Base-by-base conservation (phyloP, 2,888 invertebrate species). In the Phasia obesa region DNA sequence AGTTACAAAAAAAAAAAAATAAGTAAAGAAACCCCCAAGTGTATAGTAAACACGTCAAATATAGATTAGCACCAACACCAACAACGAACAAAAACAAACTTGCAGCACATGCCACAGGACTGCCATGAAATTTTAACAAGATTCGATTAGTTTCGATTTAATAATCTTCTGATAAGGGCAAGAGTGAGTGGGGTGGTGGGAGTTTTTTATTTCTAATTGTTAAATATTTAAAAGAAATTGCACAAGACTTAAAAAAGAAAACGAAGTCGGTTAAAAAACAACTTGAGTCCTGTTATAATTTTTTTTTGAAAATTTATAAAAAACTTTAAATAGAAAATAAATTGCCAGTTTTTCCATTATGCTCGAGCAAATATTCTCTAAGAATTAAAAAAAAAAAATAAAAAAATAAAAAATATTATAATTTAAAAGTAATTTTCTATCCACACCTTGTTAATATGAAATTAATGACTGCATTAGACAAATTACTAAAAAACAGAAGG, bases 401-500 rank as follows among this genome's bases (percentile, higher is more conserved):
- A 51, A 57, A 59, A 59, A 25, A 1, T 2, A 38, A 2, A 17
- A 73, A 55, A 75, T 38, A 27, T 55, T 64, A 77, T 70, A 81
- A 82, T 81, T 83, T 73, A 84, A 85, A 86, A 84, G 86, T 87
- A 88, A 88, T 88, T 87, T 90, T 87, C 89, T 87, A 88, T 91
- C 90, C 91, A 90, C 91, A 91, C 91, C 91, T 91, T 90, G 91
- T 92, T 92, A 93, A 92, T 93, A 92, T 91, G 92, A 92, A 92
- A 91, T 91, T 92, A 92, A 92, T 91, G 91, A 91, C 91, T 91
- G 90, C 90, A 91, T 90, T 90, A 90, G 87, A 89, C 87, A 88
- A 88, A 90, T 90, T 88, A 89, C 87, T 86, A 80, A 84, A 77
- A 64, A 47, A 42, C 47, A 76, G 4, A 76, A 77, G 71, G 76